Percentiles rank a stretch among this genome's conserved stretches.
Conservation (phyloP, 2,888 invertebrate genomes). For the Plebejus anna region DNA sequence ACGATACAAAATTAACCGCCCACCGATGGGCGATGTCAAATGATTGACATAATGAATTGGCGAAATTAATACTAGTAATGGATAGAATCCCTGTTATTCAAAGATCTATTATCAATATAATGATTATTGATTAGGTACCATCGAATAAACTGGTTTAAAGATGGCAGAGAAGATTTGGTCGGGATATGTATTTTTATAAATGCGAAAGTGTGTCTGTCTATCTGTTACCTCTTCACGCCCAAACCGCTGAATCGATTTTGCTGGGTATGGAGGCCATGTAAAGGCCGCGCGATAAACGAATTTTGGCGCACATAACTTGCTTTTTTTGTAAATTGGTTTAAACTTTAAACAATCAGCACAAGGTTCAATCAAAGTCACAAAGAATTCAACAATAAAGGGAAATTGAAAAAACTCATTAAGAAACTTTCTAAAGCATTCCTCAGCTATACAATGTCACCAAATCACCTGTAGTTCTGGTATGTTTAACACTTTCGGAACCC, state of each 20-base stretch:
- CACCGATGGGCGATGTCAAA: background rate
- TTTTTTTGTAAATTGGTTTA: background rate
- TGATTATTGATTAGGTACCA: background rate
- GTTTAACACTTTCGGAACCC: slow-evolving; percentile 10
- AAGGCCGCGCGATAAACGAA: too few relatives aligned
- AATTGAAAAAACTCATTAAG: background rate
- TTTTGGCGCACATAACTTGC: too few relatives aligned
- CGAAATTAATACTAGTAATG: background rate
- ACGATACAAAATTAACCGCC: background rate
- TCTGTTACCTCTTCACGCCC: too few relatives aligned
- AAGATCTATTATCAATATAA: background rate
- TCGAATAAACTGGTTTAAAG: too few relatives aligned
- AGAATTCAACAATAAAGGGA: background rate
- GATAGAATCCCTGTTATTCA: background rate
- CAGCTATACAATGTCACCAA: slow-evolving; percentile 1
- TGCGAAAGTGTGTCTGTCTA: too few relatives aligned
- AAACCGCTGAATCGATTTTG: too few relatives aligned
- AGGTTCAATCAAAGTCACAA: background rate
- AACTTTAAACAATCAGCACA: background rate
- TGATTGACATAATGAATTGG: background rate
- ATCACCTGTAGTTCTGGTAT: slow-evolving; percentile 25
- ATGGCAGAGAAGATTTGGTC: too few relatives aligned
- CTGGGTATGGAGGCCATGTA: too few relatives aligned
- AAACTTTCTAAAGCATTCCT: slow-evolving; percentile 5
- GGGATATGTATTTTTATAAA: too few relatives aligned